Evolutionary conservation across 2,113 vertebrate genomes (phyloP), one percentile per base, ranked within the genome.

Genomic region (Regulus satrapa): DNA sequence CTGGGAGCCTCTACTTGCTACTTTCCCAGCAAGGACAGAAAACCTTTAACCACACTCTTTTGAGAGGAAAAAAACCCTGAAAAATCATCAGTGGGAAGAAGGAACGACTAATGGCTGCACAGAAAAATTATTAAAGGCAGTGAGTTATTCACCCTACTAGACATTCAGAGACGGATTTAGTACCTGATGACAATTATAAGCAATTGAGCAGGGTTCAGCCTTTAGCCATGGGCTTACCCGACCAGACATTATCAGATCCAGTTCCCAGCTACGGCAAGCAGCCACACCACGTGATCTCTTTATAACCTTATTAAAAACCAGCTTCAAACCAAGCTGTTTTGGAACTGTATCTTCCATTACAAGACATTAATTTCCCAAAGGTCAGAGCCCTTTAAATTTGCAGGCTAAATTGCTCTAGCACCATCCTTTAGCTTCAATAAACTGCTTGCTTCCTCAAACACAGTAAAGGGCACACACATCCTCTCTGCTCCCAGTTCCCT

Each of bases 21-120:
- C 51, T 92, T 95, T 94, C 89, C 86, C 91, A 95, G 77, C 62
- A 93, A 24, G 24, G 71, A 82, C 26, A 91, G 54, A 79, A 88
- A 94, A 92, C 61, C 45, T 89, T 86, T 83, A 95, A 80, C 46
- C 46, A 46, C 38, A 8, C n/a, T 3, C 36, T 56, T 72, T 38
- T 12, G 36, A 91, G 36, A 59, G 56, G 48, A 58, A 63, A 32
- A 51, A 61, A 58, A 1, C 2, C 7, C 12, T 74, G 29, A 78
- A 71, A 41, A 61, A 69, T 32, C 61, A 61, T 63, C 32, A 79
- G 77, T 62, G 43, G 48, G 38, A 85, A 79, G 41, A 75, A 92
- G 63, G 36, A 91, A 92, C 10, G 6, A 95, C 73, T 85, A 93
- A 85, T 29, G 75, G 69, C 58, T 79, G 46, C 71, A 73, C 26